Evolutionary conservation across 2,797 vertebrate genomes (phyloP), one percentile per base, ranked within the genome.

Genomic region (Decapterus maruadsi): DNA sequence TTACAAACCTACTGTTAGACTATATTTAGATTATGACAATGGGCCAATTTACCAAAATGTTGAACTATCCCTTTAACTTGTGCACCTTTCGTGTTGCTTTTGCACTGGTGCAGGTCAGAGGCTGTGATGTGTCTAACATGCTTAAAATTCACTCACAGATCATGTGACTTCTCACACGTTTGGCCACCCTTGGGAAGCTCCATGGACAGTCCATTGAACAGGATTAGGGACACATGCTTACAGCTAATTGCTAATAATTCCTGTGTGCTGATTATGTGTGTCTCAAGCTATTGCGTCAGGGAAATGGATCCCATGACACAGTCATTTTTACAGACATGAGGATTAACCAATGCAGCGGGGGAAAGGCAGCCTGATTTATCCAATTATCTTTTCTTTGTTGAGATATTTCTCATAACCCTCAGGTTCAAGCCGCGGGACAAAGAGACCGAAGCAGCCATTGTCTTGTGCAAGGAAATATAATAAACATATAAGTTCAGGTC

Each of bases 321-420:
- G 1, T 12, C 13, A 62, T 73, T 72, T 74, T 74, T 51, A 69
- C 36, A 42, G 65, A 81, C 48, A 13, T 46, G 57, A 78, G 38
- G 80, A 84, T 87, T 79, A 84, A 68, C 56, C n/a, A 36, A 4
- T 26, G 51, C 38, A 74, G 57, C 71, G 40, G 45, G 43, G 76
- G 34, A 74, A 54, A 69, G 56, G 40, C 56, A 51, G 54, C 43
- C 22, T 65, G 45, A 72, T 76, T 86, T 75, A 78, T 83, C 63
- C 75, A 82, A 77, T 86, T 85, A 77, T 78, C 55, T 71, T 67
- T 43, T 57, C 69, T 78, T 60, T 73, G 64, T 31, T 72, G 53
- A 66, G 70, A 79, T 53, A 43, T 78, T 76, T 81, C 46, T 36
- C 57, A 17, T 66, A 29, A 54, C 20, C 48, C 22, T 75, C 6